Evolutionary conservation across 2,797 vertebrate species (phyloP), one percentile per base, ranked within the genome.

Genomic region (Podargus strigoides): DNA sequence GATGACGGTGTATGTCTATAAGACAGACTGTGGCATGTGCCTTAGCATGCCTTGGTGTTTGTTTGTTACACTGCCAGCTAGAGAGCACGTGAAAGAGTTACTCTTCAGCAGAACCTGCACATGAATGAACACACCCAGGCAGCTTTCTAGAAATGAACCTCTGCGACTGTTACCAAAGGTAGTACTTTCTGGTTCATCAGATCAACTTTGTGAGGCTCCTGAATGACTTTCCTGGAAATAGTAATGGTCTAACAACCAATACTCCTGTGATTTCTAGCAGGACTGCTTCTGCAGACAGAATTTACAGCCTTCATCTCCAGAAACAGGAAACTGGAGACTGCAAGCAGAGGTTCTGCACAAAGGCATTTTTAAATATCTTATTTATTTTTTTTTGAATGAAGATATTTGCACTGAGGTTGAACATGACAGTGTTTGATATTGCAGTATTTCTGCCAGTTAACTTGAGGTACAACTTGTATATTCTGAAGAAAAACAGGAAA

Each of bases 51-150:
- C 32, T 8, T 11, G 3, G 13, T 34, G 55, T 66, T 62, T 81
- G 18, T 58, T 72, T 69, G 16, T 56, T 66, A 26, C 2, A 10
- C 60, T 87, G 60, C 46, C 87, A 91, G 63, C 42, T 44, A 30
- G 41, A 55, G 7, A 85, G 23, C 36, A 4, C 1, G 18, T 39
- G 63, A 50, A 63, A 72, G 52, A 87, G 42, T 66, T 72, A 42
- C 28, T 53, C 30, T 49, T 41, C 50, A 41, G 21, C 44, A 72
- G 82, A 63, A 39, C 5, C 23, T 0, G 0, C 10, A 8, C 0
- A 0, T 36, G 32, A 59, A 20, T 47, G 50, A 88, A 55, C 69
- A 15, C 34, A 42, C 6, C 7, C 42, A 58, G 62, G 6, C 60
- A 56, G 16, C 18, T 87, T 75, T 62, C 67, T 42, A 85, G 80